Base-by-base conservation (phyloP, 2,888 invertebrate species). In the Mythimna vitellina region DNA sequence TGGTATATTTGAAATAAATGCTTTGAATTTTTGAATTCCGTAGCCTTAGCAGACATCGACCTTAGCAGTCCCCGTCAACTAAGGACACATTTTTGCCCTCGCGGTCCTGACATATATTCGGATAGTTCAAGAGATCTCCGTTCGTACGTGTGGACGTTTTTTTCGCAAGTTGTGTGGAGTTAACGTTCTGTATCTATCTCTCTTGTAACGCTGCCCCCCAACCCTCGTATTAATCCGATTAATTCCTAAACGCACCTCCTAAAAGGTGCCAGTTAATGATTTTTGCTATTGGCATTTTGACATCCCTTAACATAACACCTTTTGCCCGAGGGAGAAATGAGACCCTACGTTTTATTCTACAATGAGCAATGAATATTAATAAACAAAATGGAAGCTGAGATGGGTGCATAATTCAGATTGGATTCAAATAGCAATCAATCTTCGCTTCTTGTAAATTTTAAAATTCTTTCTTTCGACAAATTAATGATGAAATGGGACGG, bases 361-460 rank as follows among this genome's bases (percentile, higher is more conserved):
- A 93, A 94, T 93, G 90, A 92, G 91, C 92, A 91, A 94, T 94
- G 93, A 94, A 94, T 94, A 94, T 94, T 94, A 92, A 94, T 93
- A 92, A 91, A 92, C 82, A 88, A 85, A 89, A 92, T 91, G 86
- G 84, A 87, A 89, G 86, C 80, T 73, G 84, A 82, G 79, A 84
- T 81, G 86, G 77, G 79, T 83, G 80, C 76, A 85, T 86, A 87
- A 88, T 89, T 89, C 80, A 63, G 73, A 86, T 86, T 84, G 80
- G 74, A 86, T 88, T 88, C 70, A 86, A 85, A 86, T 74, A 69
- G 83, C 73, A 82, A 91, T 92, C 88, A 88, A 92, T 92, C 89
- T 88, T 89, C 83, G 78, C 87, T 85, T 73, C 68, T 79, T 72
- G 72, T 76, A 83, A 86, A 80, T 86, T 89, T 89, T 88, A 66